Evolutionary conservation across 2,113 vertebrate species (phyloP), one percentile per base, ranked within the genome.

Genomic region (Atlantisia rogersi): DNA sequence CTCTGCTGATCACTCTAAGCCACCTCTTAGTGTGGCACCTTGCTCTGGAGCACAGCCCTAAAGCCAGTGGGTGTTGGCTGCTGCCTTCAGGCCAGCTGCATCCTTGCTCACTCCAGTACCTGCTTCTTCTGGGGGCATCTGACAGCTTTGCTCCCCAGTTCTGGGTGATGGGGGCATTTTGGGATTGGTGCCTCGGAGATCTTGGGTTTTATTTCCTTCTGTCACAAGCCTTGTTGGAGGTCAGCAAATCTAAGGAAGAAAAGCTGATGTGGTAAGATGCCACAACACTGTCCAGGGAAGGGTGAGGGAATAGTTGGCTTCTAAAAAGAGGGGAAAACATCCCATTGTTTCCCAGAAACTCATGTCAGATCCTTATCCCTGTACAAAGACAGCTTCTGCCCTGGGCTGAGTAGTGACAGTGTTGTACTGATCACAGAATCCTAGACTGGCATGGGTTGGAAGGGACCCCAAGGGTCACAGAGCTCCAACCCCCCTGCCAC

Each of bases 101-200:
- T 14, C 29, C 52, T 59, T 17, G 11, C 42, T 64, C 1, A 2
- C 21, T 55, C 48, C 12, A 1, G 44, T 32, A 17, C 4, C 0
- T 2, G 1, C 18, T 29, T 13, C 63, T 18, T 50, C n/a, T 0
- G 2, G 25, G 20, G 58, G 32, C 31, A n/a, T 42, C 26, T 21
- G n/a, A 53, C 21, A 20, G 53, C 44, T 77, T 52, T 52, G 50
- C 29, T 63, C 46, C 76, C 55, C 6, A 5, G 0, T 67, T 7
- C 31, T 24, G 15, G 53, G 14, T 6, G 15, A 22, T 1, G 10
- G 31, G 55, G 14, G 8, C n/a, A 22, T 44, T 12, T 19, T 2
- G 58, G 58, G 21, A 56, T 20, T 40, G 35, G 59, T 10, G n/a
- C 42, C 31, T 48, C 50, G 65, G 39, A 88, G 39, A 17, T 22